Percentiles rank a stretch among this genome's conserved stretches.
Conservation (phyloP, 2,113 vertebrate genomes). For the Melanotaenia duboulayi region DNA sequence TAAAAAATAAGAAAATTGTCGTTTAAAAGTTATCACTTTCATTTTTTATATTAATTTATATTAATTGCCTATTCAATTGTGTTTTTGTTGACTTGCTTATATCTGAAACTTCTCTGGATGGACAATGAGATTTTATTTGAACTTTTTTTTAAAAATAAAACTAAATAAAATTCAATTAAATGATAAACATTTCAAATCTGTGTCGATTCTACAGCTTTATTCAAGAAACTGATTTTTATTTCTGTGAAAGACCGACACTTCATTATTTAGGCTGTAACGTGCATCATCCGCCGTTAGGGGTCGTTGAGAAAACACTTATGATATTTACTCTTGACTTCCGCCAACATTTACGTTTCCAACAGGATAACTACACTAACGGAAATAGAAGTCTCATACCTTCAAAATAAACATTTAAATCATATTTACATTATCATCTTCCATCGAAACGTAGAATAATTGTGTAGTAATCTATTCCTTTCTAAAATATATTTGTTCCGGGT, state of each 20-base stretch:
- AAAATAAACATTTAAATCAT: slow-evolving; percentile 3
- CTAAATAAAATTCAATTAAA: no score
- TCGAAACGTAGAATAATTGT: background rate
- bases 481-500: background rate
- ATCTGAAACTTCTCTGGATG: background rate
- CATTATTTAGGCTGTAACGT: background rate
- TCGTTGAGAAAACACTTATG: background rate
- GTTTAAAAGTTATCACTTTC: background rate
- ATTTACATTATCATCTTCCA: background rate
- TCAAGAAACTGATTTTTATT: no score
- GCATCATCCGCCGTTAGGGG: background rate
- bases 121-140: background rate
- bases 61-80: no score
- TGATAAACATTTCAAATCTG: background rate
- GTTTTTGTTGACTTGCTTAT: background rate
- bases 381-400: background rate
- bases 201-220: background rate
- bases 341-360: slow-evolving; percentile 13
- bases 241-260: no score
- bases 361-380: background rate
- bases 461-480: background rate
- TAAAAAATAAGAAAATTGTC: no score
- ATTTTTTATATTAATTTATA: background rate
- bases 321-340: slow-evolving; percentile 3
- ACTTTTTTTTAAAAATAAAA: background rate